Percentiles rank a stretch among this genome's conserved stretches.
These are phyloP conservation scores for Micrasema longulum DNA, from an alignment of 1,140 invertebrate genomes.

Conservation along the genomic window DNA sequence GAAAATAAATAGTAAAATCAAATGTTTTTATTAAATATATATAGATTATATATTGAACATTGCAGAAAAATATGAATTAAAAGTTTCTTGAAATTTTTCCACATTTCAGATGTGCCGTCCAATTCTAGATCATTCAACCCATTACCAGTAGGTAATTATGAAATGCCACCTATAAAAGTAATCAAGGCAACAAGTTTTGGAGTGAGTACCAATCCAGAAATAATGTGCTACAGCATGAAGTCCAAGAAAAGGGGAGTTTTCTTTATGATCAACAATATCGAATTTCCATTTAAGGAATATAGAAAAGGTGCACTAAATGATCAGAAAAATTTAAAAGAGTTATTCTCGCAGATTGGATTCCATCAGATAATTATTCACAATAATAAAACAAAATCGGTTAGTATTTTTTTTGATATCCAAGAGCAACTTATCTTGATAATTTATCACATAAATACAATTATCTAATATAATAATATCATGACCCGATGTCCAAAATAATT, in stretches of 20 bases:
- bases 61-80: neutral
- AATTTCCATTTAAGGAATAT: constrained; percentile 59
- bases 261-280: constrained; percentile 61
- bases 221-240: constrained; percentile 47
- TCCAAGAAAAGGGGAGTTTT: constrained; percentile 59
- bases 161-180: too few relatives aligned
- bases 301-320: constrained; percentile 61
- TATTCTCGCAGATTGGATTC: constrained; percentile 64
- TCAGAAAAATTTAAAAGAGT: constrained; percentile 60
- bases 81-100: neutral
- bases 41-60: neutral
- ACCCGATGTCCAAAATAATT: too few relatives aligned
- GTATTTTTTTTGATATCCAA: constrained; percentile 33
- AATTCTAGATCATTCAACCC: too few relatives aligned
- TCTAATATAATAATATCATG: too few relatives aligned
- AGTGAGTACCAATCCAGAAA: constrained; percentile 34
- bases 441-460: too few relatives aligned
- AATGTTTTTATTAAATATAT: too few relatives aligned
- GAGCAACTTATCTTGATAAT: too few relatives aligned
- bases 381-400: constrained; percentile 59
- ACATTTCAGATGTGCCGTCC: too few relatives aligned
- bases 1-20: too few relatives aligned
- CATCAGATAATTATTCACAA: constrained; percentile 57
- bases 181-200: constrained; percentile 40
- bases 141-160: too few relatives aligned